phyloP scores from a whole-genome alignment of 2,113 vertebrate species.

The Chloropsis cyanopogon region DNA sequence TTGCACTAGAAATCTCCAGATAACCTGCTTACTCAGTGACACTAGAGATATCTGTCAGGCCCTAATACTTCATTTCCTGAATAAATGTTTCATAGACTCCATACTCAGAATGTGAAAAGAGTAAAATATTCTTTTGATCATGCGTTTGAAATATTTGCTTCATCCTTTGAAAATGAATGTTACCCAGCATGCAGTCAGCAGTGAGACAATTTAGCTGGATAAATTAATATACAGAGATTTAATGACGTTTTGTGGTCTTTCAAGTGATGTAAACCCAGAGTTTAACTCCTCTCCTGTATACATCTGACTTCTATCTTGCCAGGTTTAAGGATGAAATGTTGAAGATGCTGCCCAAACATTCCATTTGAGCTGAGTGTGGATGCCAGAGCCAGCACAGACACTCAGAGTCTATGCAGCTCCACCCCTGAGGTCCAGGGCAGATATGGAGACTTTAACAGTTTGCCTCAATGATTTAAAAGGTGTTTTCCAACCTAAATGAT shows the following conservation, averaged over 20 bases:
- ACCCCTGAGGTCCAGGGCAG: background rate
- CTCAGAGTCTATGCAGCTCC: background rate
- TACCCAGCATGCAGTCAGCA: background rate
- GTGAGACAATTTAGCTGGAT: background rate
- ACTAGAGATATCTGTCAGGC: background rate
- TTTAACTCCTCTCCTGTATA: background rate
- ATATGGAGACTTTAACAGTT: background rate
- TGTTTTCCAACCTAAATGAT: background rate
- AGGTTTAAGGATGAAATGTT: background rate
- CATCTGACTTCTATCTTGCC: background rate
- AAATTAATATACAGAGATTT: background rate
- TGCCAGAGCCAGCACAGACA: background rate
- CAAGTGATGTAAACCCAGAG: background rate
- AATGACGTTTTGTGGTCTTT: background rate
- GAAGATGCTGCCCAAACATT: background rate
- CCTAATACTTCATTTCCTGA: constrained; percentile 39
- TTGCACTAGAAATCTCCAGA: constrained; percentile 35
- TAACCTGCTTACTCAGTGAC: constrained; percentile 33
- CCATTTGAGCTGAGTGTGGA: background rate
- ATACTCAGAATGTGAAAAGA: background rate
- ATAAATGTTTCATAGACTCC: constrained; percentile 33
- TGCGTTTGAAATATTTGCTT: background rate
- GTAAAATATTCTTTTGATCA: constrained; percentile 39
- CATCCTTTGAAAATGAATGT: background rate
- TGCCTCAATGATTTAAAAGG: background rate